Evolutionary conservation across 1,140 invertebrate genomes (phyloP).

Genomic region (Medauroidea extradentata): DNA sequence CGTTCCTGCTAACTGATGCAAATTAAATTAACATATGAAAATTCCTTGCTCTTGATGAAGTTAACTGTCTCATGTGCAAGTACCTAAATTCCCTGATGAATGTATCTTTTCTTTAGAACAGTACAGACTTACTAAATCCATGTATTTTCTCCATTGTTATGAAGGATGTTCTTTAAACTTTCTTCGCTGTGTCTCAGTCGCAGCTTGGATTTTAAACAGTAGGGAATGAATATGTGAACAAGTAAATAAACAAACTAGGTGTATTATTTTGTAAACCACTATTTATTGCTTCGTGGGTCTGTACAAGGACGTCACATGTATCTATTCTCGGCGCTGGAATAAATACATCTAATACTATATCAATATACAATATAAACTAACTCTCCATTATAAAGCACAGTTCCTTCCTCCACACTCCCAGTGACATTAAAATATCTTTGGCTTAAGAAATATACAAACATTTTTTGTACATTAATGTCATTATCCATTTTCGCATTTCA

Average conservation of each 20-base stretch:
- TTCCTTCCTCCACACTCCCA: slow-evolving; percentile 15
- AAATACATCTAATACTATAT: slow-evolving; percentile 18
- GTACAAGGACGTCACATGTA: slow-evolving; percentile 20
- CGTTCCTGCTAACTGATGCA: too few relatives aligned
- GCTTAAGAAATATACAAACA: slow-evolving; percentile 24
- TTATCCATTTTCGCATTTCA: slow-evolving; percentile 7
- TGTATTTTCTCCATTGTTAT: too few relatives aligned
- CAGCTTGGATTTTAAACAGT: too few relatives aligned
- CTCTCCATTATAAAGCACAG: slow-evolving; percentile 16
- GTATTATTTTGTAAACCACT: slow-evolving; percentile 18
- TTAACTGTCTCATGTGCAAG: too few relatives aligned
- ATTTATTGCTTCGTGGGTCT: slow-evolving; percentile 19
- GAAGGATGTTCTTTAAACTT: too few relatives aligned
- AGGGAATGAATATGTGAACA: too few relatives aligned
- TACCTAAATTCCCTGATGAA: too few relatives aligned
- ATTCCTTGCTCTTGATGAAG: too few relatives aligned
- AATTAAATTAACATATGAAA: too few relatives aligned
- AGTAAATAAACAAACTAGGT: neutral
- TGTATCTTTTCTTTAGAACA: too few relatives aligned
- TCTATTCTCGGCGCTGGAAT: slow-evolving; percentile 19
- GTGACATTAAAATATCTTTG: slow-evolving; percentile 24
- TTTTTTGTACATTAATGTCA: slow-evolving; percentile 22
- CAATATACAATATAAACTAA: slow-evolving; percentile 16
- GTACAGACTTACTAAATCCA: too few relatives aligned
- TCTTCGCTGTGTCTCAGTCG: too few relatives aligned